Conservation (phyloP, 2,888 invertebrate genomes). For the Liposcelis brunnea region DNA sequence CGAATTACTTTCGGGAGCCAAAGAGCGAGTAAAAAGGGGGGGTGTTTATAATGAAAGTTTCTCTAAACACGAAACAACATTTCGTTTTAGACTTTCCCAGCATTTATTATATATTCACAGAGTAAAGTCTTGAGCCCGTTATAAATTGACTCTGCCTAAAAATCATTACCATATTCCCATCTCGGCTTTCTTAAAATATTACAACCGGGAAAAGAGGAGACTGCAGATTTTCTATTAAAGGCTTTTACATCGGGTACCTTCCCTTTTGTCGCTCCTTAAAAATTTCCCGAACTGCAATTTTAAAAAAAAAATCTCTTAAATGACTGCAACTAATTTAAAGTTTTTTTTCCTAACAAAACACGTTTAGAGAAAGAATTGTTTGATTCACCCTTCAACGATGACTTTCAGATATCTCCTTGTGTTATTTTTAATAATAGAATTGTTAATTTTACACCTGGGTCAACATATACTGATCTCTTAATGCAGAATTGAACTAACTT, state of each 20-base stretch:
- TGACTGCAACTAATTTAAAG: too few relatives aligned
- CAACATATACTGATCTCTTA: constrained; percentile 1
- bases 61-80: constrained; percentile 8
- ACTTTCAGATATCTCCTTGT: constrained; percentile 6
- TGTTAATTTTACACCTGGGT: constrained; percentile 9
- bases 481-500: neutral
- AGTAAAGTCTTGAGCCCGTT: neutral
- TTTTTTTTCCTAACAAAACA: neutral
- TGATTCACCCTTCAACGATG: constrained; percentile 4
- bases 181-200: too few relatives aligned
- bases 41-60: constrained; percentile 9
- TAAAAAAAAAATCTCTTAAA: too few relatives aligned
- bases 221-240: too few relatives aligned
- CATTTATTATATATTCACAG: constrained; percentile 8
- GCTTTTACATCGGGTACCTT: too few relatives aligned
- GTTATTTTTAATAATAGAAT: constrained; percentile 9
- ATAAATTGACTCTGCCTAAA: neutral
- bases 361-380: neutral
- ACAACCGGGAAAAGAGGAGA: too few relatives aligned
- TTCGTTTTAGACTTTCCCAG: neutral
- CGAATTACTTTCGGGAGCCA: too few relatives aligned
- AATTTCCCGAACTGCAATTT: too few relatives aligned
- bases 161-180: neutral
- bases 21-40: neutral
- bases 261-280: too few relatives aligned